A percentile compares a stretch with the other conserved stretches of the same genome.
phyloP scores from a whole-genome alignment of 2,888 invertebrate species.

The Ochlodes sylvanus region DNA sequence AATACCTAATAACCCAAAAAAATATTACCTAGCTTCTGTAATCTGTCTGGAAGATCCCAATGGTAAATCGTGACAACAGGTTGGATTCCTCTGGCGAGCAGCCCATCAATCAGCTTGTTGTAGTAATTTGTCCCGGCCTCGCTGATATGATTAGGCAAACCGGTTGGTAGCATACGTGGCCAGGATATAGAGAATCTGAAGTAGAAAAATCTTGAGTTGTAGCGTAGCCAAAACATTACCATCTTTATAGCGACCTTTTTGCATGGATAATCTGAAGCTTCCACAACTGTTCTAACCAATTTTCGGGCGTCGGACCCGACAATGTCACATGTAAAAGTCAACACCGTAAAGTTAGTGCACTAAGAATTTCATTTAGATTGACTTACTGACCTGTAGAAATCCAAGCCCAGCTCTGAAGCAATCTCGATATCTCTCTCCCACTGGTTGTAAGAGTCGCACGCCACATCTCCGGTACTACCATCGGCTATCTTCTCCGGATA shows the following conservation, averaged over 20 bases:
- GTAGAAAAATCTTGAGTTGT: no score
- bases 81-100: slow-evolving; percentile 84
- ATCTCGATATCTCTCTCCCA: slow-evolving; percentile 79
- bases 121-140: slow-evolving; percentile 88
- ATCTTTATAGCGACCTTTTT: no score
- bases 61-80: slow-evolving; percentile 86
- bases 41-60: slow-evolving; percentile 83
- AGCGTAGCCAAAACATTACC: no score
- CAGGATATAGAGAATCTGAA: slow-evolving; percentile 87
- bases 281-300: no score
- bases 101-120: slow-evolving; percentile 87
- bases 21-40: slow-evolving; percentile 52
- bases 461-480: slow-evolving; percentile 83
- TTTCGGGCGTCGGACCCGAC: no score
- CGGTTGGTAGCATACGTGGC: slow-evolving; percentile 87
- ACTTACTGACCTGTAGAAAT: slow-evolving; percentile 65
- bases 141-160: slow-evolving; percentile 84
- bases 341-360: no score
- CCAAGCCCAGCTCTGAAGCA: slow-evolving; percentile 62
- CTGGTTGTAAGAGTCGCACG: slow-evolving; percentile 84
- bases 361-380: no score
- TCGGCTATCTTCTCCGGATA: slow-evolving; percentile 43
- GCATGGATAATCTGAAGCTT: no score
- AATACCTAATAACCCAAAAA: no score
- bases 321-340: no score